Evolutionary conservation across 2,888 invertebrate species (phyloP), one percentile per base, ranked within the genome.

Genomic region (Leucophora obtusa): DNA sequence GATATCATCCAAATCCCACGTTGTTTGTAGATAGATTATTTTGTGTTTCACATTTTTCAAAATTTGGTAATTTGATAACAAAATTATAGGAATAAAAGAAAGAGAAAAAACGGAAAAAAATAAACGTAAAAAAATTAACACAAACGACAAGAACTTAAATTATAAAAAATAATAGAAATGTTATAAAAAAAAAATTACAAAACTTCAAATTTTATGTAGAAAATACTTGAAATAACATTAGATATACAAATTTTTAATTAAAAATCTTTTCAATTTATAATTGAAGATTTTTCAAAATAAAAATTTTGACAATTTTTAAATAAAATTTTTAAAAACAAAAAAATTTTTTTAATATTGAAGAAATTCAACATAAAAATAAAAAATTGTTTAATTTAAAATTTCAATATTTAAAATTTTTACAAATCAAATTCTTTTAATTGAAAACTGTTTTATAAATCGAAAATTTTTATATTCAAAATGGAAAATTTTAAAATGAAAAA

Each of bases 121-220:
- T 47, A 47, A 47, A 47, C 43, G 14, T n/a, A 47, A 47, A 47
- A 35, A 62, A 38, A 35, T 62, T 62, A 60, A 17, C 21, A 18
- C 35, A 62, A 62, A 79, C 73, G 79, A 74, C 66, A 77, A 68
- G 82, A 82, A 75, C 72, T 63, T 79, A 65, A 80, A 77, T 74
- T 68, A 82, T 47, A 47, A 82, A 71, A 65, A 74, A 43, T 58
- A 72, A 63, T 43, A 11, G 38, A 38, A 38, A 38, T 47, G 14
- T n/a, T 5, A 47, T 14, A 43, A 38, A 47, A 47, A 47, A 47
- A 47, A 47, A 47, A 47, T 1, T 47, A 38, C 38, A 47, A 47
- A n/a, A 47, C n/a, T 47, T 47, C 1, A n/a, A 47, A 47, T 47
- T 47, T 47, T 14, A 2, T 10, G 5, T 1, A 38, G 28, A 28